Conservation (phyloP, 2,888 invertebrate species). For the Philereme transversata region DNA sequence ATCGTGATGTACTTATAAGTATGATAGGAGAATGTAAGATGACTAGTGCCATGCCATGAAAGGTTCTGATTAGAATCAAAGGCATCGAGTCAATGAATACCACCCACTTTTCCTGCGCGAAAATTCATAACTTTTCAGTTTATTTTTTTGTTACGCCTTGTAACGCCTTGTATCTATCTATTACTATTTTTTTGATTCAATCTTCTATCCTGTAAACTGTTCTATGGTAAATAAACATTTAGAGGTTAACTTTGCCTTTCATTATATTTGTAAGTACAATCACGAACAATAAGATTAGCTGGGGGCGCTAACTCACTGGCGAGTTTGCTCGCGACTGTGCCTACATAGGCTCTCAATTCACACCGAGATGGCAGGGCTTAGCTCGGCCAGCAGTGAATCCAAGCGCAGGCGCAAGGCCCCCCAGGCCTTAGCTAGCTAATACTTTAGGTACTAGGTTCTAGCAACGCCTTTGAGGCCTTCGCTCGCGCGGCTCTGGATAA, state of each 20-base stretch:
- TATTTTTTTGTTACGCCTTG: conserved; percentile 69
- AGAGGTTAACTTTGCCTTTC: conserved; percentile 54
- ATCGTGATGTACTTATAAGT: conserved; percentile 66
- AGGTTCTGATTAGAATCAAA: conserved; percentile 82
- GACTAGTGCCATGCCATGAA: conserved; percentile 84
- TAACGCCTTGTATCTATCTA: conserved; percentile 62
- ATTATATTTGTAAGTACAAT: conserved; percentile 13
- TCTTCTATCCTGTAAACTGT: conserved; percentile 71
- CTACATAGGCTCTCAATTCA: no score
- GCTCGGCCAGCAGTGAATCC: no score
- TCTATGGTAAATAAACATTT: conserved; percentile 77
- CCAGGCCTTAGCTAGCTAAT: no score
- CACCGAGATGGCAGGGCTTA: no score
- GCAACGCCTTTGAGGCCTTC: no score
- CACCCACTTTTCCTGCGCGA: conserved; percentile 82
- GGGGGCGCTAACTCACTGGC: no score
- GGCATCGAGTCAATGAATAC: conserved; percentile 82
- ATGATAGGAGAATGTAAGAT: conserved; percentile 82
- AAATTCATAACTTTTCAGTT: conserved; percentile 56
- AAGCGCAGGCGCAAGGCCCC: no score
- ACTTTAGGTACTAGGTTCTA: no score
- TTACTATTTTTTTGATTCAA: conserved; percentile 64
- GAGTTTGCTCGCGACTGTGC: no score
- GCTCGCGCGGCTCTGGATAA: no score
- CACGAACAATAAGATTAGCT: no score